Conservation (phyloP, 1,140 invertebrate genomes). For the Atta cephalotes region DNA sequence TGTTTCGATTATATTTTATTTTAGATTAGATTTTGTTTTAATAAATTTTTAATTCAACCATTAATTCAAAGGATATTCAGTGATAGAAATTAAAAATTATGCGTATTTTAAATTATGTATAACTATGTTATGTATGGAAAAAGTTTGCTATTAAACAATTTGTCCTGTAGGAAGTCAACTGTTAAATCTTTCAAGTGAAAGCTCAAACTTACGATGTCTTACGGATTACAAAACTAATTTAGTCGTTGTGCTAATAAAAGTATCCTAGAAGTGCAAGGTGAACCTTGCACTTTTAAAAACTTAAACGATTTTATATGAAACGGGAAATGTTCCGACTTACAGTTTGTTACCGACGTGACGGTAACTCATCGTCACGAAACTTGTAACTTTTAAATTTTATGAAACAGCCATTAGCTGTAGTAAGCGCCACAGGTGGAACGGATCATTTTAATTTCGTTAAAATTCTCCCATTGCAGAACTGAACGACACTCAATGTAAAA, state of each 20-base stretch:
- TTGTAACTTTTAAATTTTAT: constrained; percentile 56
- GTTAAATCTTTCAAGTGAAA: constrained; percentile 43
- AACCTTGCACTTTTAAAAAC: constrained; percentile 52
- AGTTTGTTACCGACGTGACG: constrained; percentile 60
- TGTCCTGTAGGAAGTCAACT: not conserved
- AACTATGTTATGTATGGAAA: not conserved
- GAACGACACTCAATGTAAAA: constrained; percentile 44
- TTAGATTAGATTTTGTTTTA: not conserved
- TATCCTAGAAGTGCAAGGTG: constrained; percentile 24
- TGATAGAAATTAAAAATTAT: not conserved
- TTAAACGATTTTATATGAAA: constrained; percentile 60
- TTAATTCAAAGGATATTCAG: not conserved
- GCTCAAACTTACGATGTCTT: constrained; percentile 23
- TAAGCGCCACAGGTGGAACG: constrained; percentile 67
- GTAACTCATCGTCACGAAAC: constrained; percentile 47
- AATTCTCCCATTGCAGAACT: constrained; percentile 34
- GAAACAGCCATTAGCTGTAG: constrained; percentile 24
- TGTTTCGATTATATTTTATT: not conserved
- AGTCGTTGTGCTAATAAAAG: constrained; percentile 57
- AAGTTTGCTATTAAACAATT: constrained; percentile 29
- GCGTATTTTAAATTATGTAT: not conserved
- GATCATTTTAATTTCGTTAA: constrained; percentile 58
- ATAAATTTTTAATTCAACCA: not conserved
- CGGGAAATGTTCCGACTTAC: constrained; percentile 36
- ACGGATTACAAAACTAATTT: constrained; percentile 61